These are phyloP conservation scores for Diploscapter pachys DNA, from an alignment of 1,140 invertebrate species.

Conservation along the genomic window DNA sequence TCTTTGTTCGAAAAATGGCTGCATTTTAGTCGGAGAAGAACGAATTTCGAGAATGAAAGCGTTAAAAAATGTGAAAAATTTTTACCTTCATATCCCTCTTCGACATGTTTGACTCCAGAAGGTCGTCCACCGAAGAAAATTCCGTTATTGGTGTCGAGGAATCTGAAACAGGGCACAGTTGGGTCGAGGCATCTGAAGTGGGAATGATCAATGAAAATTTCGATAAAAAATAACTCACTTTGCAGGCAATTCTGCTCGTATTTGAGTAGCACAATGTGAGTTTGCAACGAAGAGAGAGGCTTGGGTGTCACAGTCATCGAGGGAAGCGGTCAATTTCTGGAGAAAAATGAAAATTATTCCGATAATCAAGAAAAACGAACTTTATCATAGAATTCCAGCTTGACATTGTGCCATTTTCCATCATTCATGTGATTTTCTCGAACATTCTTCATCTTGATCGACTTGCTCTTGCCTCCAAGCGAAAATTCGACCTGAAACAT, in stretches of 20 bases:
- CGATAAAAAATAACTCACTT: conserved; percentile 62
- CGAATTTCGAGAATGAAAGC: too few species aligned
- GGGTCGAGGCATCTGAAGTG: conserved; percentile 72
- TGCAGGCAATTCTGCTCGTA: conserved; percentile 62
- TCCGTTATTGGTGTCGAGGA: conserved; percentile 89
- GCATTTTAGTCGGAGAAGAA: too few species aligned
- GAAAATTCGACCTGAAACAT: conserved; percentile 70
- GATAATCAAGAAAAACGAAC: conserved; percentile 60
- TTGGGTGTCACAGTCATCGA: conserved; percentile 88
- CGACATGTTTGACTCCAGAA: too few species aligned
- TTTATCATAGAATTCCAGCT: conserved; percentile 80
- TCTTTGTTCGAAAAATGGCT: too few species aligned
- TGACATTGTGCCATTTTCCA: conserved; percentile 87
- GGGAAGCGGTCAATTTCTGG: conserved; percentile 76
- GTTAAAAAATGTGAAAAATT: too few species aligned
- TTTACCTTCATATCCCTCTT: too few species aligned
- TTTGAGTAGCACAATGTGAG: conserved; percentile 77
- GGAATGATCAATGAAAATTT: not conserved
- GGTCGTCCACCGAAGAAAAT: conserved; percentile 89
- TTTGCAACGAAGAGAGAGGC: conserved; percentile 60
- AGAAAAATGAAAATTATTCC: conserved; percentile 44
- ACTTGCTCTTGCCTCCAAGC: conserved; percentile 72
- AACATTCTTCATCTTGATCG: conserved; percentile 67
- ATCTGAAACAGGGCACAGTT: conserved; percentile 87
- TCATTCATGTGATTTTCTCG: conserved; percentile 73